phyloP scores from a whole-genome alignment of 1,140 invertebrate species.

The Polypedilum pembai region DNA sequence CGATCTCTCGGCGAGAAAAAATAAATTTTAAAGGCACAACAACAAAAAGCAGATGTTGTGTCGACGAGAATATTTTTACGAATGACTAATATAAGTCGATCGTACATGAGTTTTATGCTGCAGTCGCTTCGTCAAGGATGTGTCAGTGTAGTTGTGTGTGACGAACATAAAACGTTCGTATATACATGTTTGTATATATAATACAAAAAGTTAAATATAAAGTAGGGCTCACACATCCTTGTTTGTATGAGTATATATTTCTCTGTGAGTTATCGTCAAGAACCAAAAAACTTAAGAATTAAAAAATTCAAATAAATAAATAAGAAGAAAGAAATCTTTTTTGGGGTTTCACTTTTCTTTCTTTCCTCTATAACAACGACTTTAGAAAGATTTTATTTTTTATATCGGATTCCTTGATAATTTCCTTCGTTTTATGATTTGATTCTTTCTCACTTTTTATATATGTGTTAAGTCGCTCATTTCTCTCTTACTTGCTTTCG shows the following conservation, averaged over 20 bases:
- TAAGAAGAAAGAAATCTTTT: slow-evolving; percentile 5
- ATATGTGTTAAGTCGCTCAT: neutral
- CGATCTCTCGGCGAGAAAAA: no score
- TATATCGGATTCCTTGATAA: slow-evolving; percentile 13
- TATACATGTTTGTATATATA: no score
- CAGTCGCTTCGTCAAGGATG: slow-evolving; percentile 10
- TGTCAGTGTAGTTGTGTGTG: slow-evolving; percentile 1
- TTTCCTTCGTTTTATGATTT: neutral
- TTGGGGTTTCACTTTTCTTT: slow-evolving; percentile 8
- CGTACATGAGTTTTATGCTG: slow-evolving; percentile 17
- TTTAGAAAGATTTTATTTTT: neutral
- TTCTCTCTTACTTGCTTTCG: neutral
- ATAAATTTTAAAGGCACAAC: neutral
- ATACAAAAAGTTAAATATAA: neutral
- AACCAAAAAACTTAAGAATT: neutral
- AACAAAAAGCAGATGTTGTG: neutral
- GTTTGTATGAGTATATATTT: neutral
- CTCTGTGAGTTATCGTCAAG: neutral
- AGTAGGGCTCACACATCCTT: neutral
- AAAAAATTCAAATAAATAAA: neutral
- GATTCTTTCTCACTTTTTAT: neutral
- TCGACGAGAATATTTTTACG: slow-evolving; percentile 10
- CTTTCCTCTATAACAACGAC: neutral
- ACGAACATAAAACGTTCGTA: neutral
- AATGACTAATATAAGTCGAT: slow-evolving; percentile 13